A percentile compares a stretch with the other conserved stretches of the same genome.
Conservation (phyloP, 2,888 invertebrate genomes). For the Calliphora vomitoria region DNA sequence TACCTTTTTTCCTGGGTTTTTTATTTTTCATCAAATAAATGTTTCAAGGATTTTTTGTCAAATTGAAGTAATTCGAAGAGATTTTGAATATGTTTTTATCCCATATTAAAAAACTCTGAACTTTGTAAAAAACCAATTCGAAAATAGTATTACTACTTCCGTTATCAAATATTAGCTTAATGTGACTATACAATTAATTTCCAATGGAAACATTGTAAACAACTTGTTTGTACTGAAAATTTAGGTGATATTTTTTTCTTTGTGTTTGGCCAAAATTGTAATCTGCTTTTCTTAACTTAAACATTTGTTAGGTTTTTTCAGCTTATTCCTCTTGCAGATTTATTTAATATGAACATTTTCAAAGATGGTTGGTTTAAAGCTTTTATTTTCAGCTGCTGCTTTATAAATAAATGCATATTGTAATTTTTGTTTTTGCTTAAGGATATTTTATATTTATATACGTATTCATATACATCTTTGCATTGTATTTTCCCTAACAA, state of each 20-base stretch:
- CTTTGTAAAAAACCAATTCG: too few species aligned
- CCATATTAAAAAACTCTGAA: too few species aligned
- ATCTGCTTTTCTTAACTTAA: background rate
- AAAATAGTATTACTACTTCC: too few species aligned
- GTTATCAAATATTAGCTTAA: too few species aligned
- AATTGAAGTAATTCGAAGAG: too few species aligned
- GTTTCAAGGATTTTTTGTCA: too few species aligned
- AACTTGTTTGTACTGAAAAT: background rate
- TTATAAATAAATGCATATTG: slow-evolving; percentile 26
- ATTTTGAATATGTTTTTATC: too few species aligned
- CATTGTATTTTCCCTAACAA: slow-evolving; percentile 4
- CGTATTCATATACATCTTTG: background rate
- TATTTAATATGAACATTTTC: slow-evolving; percentile 20
- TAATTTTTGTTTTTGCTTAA: background rate
- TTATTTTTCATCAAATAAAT: too few species aligned
- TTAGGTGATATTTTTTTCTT: slow-evolving; percentile 18
- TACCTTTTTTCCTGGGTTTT: too few species aligned
- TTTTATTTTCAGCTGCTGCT: slow-evolving; percentile 22
- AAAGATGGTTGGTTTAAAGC: background rate
- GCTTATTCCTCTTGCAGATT: background rate
- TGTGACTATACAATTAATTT: too few species aligned
- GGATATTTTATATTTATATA: background rate
- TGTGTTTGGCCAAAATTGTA: background rate
- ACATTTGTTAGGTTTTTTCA: background rate
- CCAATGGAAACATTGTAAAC: background rate